These are phyloP conservation scores for Apodemia mormo DNA, from an alignment of 2,888 invertebrate species.

Conservation along the genomic window DNA sequence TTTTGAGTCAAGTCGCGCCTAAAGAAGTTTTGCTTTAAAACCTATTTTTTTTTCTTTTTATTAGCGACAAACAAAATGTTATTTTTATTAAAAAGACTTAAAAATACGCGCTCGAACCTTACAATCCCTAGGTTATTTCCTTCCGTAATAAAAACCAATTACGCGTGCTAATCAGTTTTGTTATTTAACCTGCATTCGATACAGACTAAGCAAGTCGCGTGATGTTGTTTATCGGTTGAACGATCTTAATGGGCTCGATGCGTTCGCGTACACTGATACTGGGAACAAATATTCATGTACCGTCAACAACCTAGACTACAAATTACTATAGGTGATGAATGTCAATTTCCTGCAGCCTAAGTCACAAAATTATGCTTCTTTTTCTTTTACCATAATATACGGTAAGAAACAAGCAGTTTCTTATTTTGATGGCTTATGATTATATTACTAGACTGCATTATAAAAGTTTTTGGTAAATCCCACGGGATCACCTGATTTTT, in stretches of 20 bases:
- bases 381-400: not conserved
- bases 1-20: no score
- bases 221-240: constrained; percentile 10
- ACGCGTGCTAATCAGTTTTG: constrained; percentile 32
- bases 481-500: no score
- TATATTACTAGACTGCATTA: no score
- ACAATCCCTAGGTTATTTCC: not conserved
- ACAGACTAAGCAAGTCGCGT: constrained; percentile 21
- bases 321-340: not conserved
- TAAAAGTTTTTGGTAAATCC: no score
- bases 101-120: not conserved
- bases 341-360: no score
- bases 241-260: constrained; percentile 7
- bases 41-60: no score
- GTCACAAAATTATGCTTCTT: not conserved
- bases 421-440: no score
- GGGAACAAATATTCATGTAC: not conserved
- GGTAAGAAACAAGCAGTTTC: no score
- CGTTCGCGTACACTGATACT: constrained; percentile 3
- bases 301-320: not conserved
- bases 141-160: constrained; percentile 9
- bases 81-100: no score
- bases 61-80: no score
- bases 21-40: no score
- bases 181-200: constrained; percentile 37